phyloP scores from a whole-genome alignment of 2,888 invertebrate species.

The Diabrotica balteata region DNA sequence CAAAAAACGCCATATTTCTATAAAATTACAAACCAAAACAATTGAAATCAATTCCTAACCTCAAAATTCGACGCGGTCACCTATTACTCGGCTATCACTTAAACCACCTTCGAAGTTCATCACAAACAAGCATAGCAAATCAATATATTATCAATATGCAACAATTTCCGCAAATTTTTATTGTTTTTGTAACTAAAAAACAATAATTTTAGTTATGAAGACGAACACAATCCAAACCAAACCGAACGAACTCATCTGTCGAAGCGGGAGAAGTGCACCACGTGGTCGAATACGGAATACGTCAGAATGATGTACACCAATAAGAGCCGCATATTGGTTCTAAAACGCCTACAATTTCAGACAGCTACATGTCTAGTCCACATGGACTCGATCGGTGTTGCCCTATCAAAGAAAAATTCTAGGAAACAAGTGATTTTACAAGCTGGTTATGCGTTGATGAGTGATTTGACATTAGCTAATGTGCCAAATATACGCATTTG shows the following conservation, averaged over 20 bases:
- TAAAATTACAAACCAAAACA: conserved; percentile 29
- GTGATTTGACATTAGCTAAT: conserved; percentile 15
- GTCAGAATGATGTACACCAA: conserved; percentile 48
- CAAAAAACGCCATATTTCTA: conserved; percentile 18
- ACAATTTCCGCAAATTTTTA: conserved; percentile 9
- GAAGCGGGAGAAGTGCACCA: conserved; percentile 51
- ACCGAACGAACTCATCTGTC: conserved; percentile 50
- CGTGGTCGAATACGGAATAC: conserved; percentile 55
- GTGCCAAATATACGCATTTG: conserved; percentile 11
- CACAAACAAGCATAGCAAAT: conserved; percentile 6
- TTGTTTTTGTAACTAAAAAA: conserved; percentile 17
- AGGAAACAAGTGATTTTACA: conserved; percentile 36
- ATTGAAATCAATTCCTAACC: conserved; percentile 35
- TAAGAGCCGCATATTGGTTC: conserved; percentile 23
- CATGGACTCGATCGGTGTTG: conserved; percentile 51
- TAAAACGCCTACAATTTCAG: conserved; percentile 45
- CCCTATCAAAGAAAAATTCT: conserved; percentile 40
- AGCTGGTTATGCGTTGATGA: conserved; percentile 26
- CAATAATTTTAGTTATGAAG: conserved; percentile 28
- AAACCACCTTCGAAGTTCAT: conserved; percentile 1
- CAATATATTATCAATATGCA: not conserved
- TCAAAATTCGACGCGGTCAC: conserved; percentile 25
- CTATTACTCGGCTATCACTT: conserved; percentile 9
- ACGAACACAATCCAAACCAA: conserved; percentile 42
- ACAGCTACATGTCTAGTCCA: conserved; percentile 54